Evolutionary conservation across 2,797 vertebrate species (phyloP).

Genomic region (Chelon auratus): DNA sequence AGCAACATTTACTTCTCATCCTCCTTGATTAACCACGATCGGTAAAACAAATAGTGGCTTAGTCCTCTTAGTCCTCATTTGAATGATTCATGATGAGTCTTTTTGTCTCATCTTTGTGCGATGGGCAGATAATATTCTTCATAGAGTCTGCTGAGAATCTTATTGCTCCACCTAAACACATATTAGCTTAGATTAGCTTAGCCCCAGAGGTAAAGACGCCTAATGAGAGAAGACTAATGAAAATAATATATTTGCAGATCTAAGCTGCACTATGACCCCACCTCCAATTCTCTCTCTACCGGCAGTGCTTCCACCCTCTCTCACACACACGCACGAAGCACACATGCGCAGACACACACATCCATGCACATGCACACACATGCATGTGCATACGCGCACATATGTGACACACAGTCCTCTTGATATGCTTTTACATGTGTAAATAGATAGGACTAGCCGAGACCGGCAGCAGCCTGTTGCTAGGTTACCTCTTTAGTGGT

Average conservation of each 20-base stretch:
- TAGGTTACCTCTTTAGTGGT: constrained; percentile 86
- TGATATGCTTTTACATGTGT: constrained; percentile 68
- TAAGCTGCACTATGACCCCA: constrained; percentile 43
- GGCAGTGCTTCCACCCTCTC: background rate
- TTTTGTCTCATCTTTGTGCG: constrained; percentile 12
- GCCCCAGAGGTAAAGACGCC: constrained; percentile 43
- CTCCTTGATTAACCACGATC: background rate
- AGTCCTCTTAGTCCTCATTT: constrained; percentile 3
- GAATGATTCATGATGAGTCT: constrained; percentile 3
- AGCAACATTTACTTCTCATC: background rate
- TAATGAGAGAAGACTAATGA: constrained; percentile 68
- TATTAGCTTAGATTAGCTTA: constrained; percentile 44
- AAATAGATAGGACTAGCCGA: constrained; percentile 72
- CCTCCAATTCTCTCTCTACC: background rate
- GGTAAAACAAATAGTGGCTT: background rate
- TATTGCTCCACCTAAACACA: constrained; percentile 40
- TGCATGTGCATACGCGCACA: background rate
- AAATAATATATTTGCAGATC: constrained; percentile 69
- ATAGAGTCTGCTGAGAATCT: constrained; percentile 16
- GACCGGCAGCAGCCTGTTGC: constrained; percentile 84
- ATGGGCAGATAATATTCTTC: constrained; percentile 34
- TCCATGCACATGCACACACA: constrained; percentile 4
- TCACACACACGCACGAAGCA: constrained; percentile 1
- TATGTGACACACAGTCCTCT: constrained; percentile 24
- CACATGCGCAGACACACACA: constrained; percentile 1